Percentiles rank a stretch among this genome's conserved stretches.
These are phyloP conservation scores for Leptopterna dolabrata DNA, from an alignment of 2,888 invertebrate genomes.

Conservation along the genomic window DNA sequence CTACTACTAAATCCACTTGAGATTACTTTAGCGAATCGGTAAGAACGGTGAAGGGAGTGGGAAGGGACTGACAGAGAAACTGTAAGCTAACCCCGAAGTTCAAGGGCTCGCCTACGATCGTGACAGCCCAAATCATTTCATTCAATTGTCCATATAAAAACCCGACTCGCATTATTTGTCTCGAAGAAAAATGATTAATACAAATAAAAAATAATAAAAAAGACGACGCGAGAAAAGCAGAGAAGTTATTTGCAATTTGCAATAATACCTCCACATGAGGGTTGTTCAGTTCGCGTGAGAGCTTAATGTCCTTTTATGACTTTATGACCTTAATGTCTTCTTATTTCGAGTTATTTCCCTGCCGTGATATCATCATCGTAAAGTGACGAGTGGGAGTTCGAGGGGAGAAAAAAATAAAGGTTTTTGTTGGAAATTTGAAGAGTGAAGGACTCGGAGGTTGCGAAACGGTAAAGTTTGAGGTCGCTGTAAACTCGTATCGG, in stretches of 20 bases:
- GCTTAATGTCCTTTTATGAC: background rate
- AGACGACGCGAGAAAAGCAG: background rate
- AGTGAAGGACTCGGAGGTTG: background rate
- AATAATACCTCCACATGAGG: background rate
- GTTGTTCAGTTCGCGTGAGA: background rate
- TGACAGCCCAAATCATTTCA: no score
- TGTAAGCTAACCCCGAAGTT: no score
- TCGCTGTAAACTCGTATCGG: background rate
- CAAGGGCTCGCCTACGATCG: no score
- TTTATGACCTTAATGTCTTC: background rate
- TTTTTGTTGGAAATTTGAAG: background rate
- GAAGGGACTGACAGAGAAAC: no score
- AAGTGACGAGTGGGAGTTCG: background rate
- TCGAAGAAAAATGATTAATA: no score
- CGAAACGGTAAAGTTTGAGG: background rate
- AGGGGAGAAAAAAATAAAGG: background rate
- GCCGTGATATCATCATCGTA: background rate
- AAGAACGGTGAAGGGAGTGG: no score
- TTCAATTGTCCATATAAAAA: no score
- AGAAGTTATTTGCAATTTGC: background rate
- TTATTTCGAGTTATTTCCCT: background rate
- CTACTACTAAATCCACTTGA: no score
- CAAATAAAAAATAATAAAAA: background rate
- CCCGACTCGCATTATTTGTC: no score
- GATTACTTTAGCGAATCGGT: no score